Evolutionary conservation across 2,797 vertebrate species (phyloP).

Genomic region (Ceryle rudis): DNA sequence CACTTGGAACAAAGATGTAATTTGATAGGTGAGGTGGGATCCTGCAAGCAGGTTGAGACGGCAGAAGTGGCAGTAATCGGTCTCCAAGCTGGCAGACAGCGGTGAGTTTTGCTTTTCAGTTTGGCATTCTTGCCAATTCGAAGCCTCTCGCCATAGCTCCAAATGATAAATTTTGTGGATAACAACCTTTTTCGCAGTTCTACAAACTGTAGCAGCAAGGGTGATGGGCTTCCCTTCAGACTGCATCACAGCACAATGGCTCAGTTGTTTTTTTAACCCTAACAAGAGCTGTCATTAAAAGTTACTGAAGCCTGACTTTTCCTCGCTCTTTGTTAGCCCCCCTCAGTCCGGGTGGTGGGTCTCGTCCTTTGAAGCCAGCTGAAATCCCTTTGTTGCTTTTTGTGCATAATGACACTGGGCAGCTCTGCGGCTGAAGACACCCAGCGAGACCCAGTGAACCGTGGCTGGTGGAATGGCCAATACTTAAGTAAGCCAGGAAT

Average conservation of each 20-base stretch:
- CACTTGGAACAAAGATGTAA: neutral
- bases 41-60: neutral
- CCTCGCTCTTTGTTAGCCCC: conserved; percentile 81
- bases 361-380: conserved; percentile 80
- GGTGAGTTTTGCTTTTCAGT: neutral
- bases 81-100: neutral
- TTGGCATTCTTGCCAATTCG: neutral
- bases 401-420: conserved; percentile 81
- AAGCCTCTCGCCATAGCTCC: neutral
- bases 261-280: conserved; percentile 87
- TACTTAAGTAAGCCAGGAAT: neutral
- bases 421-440: conserved; percentile 69
- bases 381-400: conserved; percentile 82
- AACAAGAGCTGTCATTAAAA: conserved; percentile 87
- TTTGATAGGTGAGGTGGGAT: neutral
- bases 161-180: conserved; percentile 37
- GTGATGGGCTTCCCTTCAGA: conserved; percentile 71
- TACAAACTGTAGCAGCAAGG: conserved; percentile 25
- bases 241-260: conserved; percentile 77
- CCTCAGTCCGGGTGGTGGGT: conserved; percentile 80
- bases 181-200: conserved; percentile 5
- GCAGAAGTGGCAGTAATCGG: neutral
- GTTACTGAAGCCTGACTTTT: conserved; percentile 86
- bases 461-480: neutral
- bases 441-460: conserved; percentile 68